Evolutionary conservation across 64 coral and sea anemone species (phyloP).

Genomic region (Actinia equina): DNA sequence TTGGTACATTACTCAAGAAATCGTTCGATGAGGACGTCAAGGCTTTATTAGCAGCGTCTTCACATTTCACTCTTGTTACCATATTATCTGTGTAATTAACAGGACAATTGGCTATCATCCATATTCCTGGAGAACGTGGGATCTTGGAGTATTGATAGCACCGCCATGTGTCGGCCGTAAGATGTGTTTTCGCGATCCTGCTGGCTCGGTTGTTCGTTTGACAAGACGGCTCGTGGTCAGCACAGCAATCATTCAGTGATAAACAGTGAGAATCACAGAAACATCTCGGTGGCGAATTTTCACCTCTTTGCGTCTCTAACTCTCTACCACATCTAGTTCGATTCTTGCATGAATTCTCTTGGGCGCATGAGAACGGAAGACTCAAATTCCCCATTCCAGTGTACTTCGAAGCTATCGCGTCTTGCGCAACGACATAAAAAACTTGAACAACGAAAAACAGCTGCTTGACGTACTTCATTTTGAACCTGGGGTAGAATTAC

Average conservation of each 20-base stretch:
- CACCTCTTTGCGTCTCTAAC: neutral
- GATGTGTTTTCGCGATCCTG: neutral
- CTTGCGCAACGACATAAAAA: neutral
- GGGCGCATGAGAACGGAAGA: neutral
- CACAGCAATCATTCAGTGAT: constrained; percentile 43
- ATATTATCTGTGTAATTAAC: neutral
- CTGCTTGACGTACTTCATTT: neutral
- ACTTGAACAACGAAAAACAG: neutral
- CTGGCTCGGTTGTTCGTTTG: neutral
- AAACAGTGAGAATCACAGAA: constrained; percentile 39
- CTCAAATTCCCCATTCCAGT: neutral
- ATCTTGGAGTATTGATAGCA: constrained; percentile 22
- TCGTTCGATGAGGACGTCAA: constrained; percentile 33
- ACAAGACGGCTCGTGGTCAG: constrained; percentile 22
- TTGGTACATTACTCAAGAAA: constrained; percentile 49
- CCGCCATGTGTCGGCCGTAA: neutral
- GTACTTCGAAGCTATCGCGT: neutral
- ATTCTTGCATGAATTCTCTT: neutral
- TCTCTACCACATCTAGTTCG: neutral
- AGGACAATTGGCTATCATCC: constrained; percentile 62
- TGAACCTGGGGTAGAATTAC: neutral
- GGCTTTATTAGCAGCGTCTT: constrained; percentile 5
- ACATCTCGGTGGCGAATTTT: constrained; percentile 10
- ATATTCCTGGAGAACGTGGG: constrained; percentile 26
- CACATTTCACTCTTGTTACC: constrained; percentile 30